Evolutionary conservation across 2,888 invertebrate genomes (phyloP), one percentile per base, ranked within the genome.

Genomic region (Phortica magna): DNA sequence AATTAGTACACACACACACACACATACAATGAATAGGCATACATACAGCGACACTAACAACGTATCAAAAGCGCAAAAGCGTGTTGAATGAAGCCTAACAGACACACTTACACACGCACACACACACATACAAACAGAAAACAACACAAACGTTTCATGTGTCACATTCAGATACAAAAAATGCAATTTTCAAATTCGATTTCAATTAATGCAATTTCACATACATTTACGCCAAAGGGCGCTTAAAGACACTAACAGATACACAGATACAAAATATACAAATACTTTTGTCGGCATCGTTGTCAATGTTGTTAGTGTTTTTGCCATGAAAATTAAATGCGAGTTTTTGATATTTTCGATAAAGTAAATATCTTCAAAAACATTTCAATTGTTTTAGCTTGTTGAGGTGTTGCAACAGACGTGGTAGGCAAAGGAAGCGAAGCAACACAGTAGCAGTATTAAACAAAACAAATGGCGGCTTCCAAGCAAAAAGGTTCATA

Each of bases 141-240:
- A 75, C 83, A 76, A 43, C 71, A 77, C 61, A 73, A 79, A 70
- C 31, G 31, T 31, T 31, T 31, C 31, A 4, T 31, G 31, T 31
- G 31, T 31, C 31, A 31, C 48, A 48, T 76, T 79, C 80, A 77
- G n/a, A 78, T 76, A 74, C 67, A 80, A 82, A 88, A 88, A 89
- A 84, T 78, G 72, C 71, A 42, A 76, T 72, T 80, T 78, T 79
- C 85, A 88, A 90, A 89, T 89, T 89, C 84, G 83, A 89, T 89
- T 90, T 89, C 89, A 90, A 89, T 89, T 90, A 89, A 90, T 90
- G 85, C 85, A 78, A 77, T 68, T 76, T 53, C 41, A 55, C 39
- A 75, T 55, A 64, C 31, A 31, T 31, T 31, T 74, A 12, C 61
- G 53, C 65, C 43, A 53, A 65, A 65, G 14, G 55, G 42, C 55